Evolutionary conservation across 2,888 invertebrate species (phyloP), one percentile per base, ranked within the genome.

Genomic region (Melinaea marsaeus): DNA sequence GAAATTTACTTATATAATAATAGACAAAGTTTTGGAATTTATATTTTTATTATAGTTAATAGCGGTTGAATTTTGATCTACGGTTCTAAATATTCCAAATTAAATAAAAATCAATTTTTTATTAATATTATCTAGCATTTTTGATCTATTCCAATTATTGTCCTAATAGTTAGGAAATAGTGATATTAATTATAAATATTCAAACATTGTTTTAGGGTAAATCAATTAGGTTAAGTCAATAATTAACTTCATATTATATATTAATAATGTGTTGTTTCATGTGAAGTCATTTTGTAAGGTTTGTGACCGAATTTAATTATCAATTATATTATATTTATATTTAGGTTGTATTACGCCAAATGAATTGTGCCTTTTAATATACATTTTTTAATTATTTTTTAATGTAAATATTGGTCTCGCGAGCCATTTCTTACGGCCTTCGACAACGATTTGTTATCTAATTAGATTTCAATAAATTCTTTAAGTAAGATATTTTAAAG

Each of bases 1-100:
- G 84, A 66, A 89, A 89, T 68, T 63, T 76, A 46, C 65, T 74
- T 13, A 79, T 77, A 64, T 78, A 68, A 70, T 35, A 13, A 7
- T 22, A 22, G 22, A 22, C 22, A 22, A 4, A 32, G 2, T 9
- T 42, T 6, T 9, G 3, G 11, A 42, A 22, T 54, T 37, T 6
- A 54, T 22, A 7, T 22, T 59, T 11, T 51, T 51, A 42, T 42
- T 59, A 32, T 35, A n/a, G 22, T n/a, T 13, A 32, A 22, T 51
- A 51, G 51, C 22, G 7, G 51, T 32, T 9, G 42, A 9, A 9
- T 42, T 42, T 42, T 0, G 1, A 7, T 42, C 42, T 42, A 42
- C 9, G 9, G 42, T 42, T 37, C 42, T 42, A 42, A 42, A 42
- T 42, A 42, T 9, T 42, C 2, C 1, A 37, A 37, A 7, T 37